Evolutionary conservation across 2,888 invertebrate species (phyloP).

Genomic region (Hipparchia sbordonii): DNA sequence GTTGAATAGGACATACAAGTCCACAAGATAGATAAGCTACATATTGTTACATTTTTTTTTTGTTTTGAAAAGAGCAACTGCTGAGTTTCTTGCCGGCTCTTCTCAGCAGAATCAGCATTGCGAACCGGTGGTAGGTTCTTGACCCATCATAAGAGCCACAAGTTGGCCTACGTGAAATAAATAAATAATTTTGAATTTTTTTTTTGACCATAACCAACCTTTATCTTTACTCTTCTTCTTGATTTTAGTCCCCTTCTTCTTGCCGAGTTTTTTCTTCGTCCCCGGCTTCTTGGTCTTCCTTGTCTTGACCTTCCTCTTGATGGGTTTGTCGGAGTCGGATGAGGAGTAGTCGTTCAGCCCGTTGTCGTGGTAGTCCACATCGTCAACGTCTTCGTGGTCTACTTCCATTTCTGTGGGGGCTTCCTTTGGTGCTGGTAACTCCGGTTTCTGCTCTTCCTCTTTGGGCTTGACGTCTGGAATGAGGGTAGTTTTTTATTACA

Average conservation of each 20-base stretch:
- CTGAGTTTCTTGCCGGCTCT: too few relatives aligned
- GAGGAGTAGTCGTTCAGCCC: slow-evolving; percentile 53
- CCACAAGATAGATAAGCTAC: too few relatives aligned
- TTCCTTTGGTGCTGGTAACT: slow-evolving; percentile 37
- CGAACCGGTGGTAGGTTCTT: too few relatives aligned
- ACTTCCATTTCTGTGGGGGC: slow-evolving; percentile 36
- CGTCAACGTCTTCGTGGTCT: slow-evolving; percentile 41
- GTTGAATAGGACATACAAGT: too few relatives aligned
- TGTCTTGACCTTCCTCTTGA: slow-evolving; percentile 56
- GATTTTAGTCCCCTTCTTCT: slow-evolving; percentile 37
- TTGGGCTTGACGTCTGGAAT: slow-evolving; percentile 57
- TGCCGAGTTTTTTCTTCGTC: slow-evolving; percentile 50
- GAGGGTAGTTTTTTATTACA: not conserved
- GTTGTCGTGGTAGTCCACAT: slow-evolving; percentile 43
- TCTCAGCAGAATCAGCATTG: too few relatives aligned
- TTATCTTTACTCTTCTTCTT: slow-evolving; percentile 52
- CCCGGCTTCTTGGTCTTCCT: slow-evolving; percentile 41
- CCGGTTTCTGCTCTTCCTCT: slow-evolving; percentile 47
- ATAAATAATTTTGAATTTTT: too few relatives aligned
- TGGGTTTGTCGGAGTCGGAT: slow-evolving; percentile 69
- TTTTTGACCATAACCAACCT: too few relatives aligned
- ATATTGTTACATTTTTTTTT: too few relatives aligned
- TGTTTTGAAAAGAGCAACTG: too few relatives aligned
- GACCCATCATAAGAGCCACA: too few relatives aligned
- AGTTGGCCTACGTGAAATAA: too few relatives aligned